Evolutionary conservation across 2,888 invertebrate species (phyloP).

Genomic region (Erebia palarica): DNA sequence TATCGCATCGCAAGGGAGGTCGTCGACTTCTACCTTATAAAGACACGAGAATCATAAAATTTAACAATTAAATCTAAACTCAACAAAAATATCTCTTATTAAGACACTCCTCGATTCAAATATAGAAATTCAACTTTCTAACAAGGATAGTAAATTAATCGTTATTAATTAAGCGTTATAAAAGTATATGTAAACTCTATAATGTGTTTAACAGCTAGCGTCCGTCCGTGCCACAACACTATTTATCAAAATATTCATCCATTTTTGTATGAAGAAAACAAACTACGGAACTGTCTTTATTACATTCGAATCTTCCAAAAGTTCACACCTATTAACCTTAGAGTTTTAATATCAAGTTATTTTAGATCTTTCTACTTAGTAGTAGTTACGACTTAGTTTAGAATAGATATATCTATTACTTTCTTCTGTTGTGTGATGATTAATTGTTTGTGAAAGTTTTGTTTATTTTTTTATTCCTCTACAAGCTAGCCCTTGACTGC

Average conservation of each 20-base stretch:
- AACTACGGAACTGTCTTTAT: slow-evolving; percentile 1
- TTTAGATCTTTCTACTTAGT: background rate
- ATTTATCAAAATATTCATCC: slow-evolving; percentile 29
- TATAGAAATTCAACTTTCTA: slow-evolving; percentile 44
- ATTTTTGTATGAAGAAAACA: slow-evolving; percentile 6
- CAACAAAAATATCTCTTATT: slow-evolving; percentile 38
- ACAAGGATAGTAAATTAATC: slow-evolving; percentile 37
- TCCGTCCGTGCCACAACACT: slow-evolving; percentile 33
- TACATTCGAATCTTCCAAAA: slow-evolving; percentile 4
- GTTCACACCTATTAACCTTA: slow-evolving; percentile 11
- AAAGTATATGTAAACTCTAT: slow-evolving; percentile 8
- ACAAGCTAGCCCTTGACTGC: too few relatives aligned
- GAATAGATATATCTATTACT: background rate
- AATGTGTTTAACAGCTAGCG: slow-evolving; percentile 14
- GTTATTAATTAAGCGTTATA: slow-evolving; percentile 7
- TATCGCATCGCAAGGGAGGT: background rate
- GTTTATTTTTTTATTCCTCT: background rate
- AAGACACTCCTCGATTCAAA: slow-evolving; percentile 39
- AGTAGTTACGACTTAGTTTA: background rate
- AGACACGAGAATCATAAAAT: slow-evolving; percentile 32
- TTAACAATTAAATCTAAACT: slow-evolving; percentile 40
- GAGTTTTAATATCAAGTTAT: slow-evolving; percentile 10
- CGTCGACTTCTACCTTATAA: slow-evolving; percentile 15
- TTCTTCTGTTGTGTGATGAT: background rate
- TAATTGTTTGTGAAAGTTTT: slow-evolving; percentile 5